Base-by-base conservation (phyloP, 2,113 vertebrate species). In the Notarius lentiginosus region DNA sequence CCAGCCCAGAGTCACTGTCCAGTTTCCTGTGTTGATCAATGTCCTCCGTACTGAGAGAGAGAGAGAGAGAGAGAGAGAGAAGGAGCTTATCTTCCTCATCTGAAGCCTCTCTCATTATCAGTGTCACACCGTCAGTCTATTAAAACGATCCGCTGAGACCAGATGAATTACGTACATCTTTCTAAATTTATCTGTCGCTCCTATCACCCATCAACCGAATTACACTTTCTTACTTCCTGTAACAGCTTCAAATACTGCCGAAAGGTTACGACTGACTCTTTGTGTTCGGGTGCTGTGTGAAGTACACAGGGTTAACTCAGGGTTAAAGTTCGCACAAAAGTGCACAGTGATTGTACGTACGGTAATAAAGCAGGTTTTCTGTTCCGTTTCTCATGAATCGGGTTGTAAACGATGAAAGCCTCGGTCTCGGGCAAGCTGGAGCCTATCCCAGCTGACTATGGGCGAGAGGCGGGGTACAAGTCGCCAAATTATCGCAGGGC, bases 1-100 rank as follows among this genome's bases (percentile, higher is more conserved):
- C 97, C 75, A 99, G 96, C 68, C 98, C 98, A 0, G 98, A 99
- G 92, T 99, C 98, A 1, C 97, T 97, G 93, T 99, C 97, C 76
- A 94, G 94, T 90, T 98, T 99, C 95, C 96, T 97, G 93, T 96
- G 97, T 92, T 94, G 95, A 91, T 95, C 95, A 87, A 97, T 93
- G 87, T 96, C 97, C 94, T 97, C 96, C 83, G 95, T 96, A 90
- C 96, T 96, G 91, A 84, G 41, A 85, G 20, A 87, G 12, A 75
- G 27, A 68, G 2, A 41, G 83, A 82, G 2, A 63, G 11, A 30
- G 53, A 72, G 63, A 61, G 7, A 65, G 65, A 18, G 47, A 65
- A 27, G 18, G 65, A 22, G 49, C 17, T 56, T n/a, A 30, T 70
- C 49, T 34, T 63, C 73, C 7, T 55, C 49, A 81, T 34, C 47